Conservation (phyloP, 2,888 invertebrate genomes). For the Troides oblongomaculatus region DNA sequence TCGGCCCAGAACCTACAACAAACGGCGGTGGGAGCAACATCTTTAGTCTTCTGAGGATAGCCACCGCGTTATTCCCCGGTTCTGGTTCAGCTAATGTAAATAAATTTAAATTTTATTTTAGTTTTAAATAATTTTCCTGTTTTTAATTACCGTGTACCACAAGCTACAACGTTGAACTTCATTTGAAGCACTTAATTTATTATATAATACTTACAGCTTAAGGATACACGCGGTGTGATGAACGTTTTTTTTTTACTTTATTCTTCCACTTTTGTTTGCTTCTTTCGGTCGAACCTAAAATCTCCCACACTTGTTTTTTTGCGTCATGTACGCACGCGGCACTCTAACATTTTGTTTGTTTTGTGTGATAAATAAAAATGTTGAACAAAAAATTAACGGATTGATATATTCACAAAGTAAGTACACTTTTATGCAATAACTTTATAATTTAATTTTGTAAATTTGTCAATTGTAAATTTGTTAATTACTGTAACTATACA, state of each 20-base stretch:
- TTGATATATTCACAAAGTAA: constrained; percentile 6
- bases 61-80: constrained; percentile 54
- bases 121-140: neutral
- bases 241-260: neutral
- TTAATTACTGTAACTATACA: neutral
- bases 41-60: constrained; percentile 59
- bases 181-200: neutral
- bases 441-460: neutral
- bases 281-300: neutral
- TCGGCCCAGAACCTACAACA: constrained; percentile 39
- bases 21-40: constrained; percentile 59
- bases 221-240: neutral
- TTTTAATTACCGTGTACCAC: neutral
- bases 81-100: constrained; percentile 54
- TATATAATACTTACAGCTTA: neutral
- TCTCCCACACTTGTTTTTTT: neutral
- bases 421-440: neutral
- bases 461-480: neutral
- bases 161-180: neutral
- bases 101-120: constrained; percentile 28
- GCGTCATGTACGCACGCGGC: neutral
- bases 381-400: neutral
- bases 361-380: neutral
- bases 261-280: neutral
- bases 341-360: neutral